These are phyloP conservation scores for Drosophila orosa DNA, from an alignment of 1,140 invertebrate species.

Conservation along the genomic window DNA sequence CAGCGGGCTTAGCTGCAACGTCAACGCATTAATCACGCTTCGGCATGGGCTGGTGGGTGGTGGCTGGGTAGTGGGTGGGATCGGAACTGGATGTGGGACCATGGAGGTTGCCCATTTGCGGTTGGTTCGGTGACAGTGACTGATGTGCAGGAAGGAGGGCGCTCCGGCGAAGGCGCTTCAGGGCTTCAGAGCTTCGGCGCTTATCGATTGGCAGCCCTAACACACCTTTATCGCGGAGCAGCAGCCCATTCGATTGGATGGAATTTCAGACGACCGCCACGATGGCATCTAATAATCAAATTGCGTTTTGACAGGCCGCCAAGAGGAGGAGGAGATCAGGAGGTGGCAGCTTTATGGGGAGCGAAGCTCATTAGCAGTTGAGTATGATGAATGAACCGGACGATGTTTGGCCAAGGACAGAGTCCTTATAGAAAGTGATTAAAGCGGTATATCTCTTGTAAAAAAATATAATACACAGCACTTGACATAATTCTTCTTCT, in stretches of 20 bases:
- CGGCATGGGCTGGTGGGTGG: constrained; percentile 40
- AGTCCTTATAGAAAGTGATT: constrained; percentile 19
- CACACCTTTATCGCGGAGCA: constrained; percentile 76
- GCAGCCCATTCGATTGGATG: constrained; percentile 72
- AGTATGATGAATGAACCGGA: constrained; percentile 72
- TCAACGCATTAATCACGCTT: constrained; percentile 82
- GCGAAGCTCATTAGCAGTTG: constrained; percentile 65
- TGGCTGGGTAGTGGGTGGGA: constrained; percentile 8
- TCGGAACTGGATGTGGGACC: constrained; percentile 5
- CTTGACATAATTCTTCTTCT: background rate
- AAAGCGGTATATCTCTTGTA: background rate
- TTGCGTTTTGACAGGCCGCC: constrained; percentile 75
- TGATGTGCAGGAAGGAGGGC: constrained; percentile 73
- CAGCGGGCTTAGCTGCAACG: constrained; percentile 70
- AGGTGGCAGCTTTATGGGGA: constrained; percentile 22
- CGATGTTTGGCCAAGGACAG: constrained; percentile 49
- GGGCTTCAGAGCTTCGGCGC: constrained; percentile 25
- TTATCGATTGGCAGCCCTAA: constrained; percentile 80
- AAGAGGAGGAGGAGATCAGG: constrained; percentile 8
- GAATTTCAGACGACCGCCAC: constrained; percentile 65
- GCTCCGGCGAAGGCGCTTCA: constrained; percentile 28
- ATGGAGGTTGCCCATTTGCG: constrained; percentile 59
- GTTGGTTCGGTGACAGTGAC: constrained; percentile 78
- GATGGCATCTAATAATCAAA: constrained; percentile 73
- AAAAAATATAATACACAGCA: background rate